These are phyloP conservation scores for Kryptolebias marmoratus DNA, from an alignment of 2,113 vertebrate genomes.

Conservation along the genomic window DNA sequence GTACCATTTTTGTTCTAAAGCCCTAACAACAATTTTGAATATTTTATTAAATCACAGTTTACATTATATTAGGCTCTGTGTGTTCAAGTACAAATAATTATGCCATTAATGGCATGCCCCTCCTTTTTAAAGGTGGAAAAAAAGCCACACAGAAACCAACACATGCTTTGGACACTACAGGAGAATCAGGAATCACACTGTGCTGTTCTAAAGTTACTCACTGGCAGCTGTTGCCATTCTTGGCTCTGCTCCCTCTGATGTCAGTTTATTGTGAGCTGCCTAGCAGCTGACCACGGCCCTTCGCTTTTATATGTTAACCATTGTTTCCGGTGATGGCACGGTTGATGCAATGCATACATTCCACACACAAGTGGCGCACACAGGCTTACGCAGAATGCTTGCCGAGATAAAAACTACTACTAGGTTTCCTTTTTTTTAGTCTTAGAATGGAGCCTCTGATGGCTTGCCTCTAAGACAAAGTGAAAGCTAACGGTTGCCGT, in stretches of 20 bases:
- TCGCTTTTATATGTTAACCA: constrained; percentile 38
- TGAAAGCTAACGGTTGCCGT: not conserved
- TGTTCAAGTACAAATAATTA: constrained; percentile 13
- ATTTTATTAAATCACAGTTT: not conserved
- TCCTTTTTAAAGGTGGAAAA: constrained; percentile 10
- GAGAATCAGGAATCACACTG: constrained; percentile 31
- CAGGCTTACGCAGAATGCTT: constrained; percentile 15
- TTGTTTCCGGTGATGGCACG: constrained; percentile 63
- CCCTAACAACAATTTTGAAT: not conserved
- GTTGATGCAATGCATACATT: constrained; percentile 30
- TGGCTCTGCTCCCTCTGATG: constrained; percentile 46
- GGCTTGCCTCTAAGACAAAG: not conserved
- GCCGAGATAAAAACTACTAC: not conserved
- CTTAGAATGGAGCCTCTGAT: not conserved
- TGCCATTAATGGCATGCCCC: constrained; percentile 8
- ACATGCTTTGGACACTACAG: constrained; percentile 18
- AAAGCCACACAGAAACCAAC: constrained; percentile 34
- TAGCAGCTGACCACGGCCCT: constrained; percentile 48
- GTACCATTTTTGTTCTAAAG: not conserved
- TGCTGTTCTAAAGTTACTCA: constrained; percentile 64
- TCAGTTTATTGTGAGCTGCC: constrained; percentile 54
- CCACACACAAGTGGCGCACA: constrained; percentile 2
- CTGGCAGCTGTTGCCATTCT: constrained; percentile 65
- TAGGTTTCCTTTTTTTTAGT: constrained; percentile 8
- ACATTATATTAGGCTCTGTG: not conserved